phyloP scores from a whole-genome alignment of 1,140 invertebrate species.

The Leptinotarsa defecta region DNA sequence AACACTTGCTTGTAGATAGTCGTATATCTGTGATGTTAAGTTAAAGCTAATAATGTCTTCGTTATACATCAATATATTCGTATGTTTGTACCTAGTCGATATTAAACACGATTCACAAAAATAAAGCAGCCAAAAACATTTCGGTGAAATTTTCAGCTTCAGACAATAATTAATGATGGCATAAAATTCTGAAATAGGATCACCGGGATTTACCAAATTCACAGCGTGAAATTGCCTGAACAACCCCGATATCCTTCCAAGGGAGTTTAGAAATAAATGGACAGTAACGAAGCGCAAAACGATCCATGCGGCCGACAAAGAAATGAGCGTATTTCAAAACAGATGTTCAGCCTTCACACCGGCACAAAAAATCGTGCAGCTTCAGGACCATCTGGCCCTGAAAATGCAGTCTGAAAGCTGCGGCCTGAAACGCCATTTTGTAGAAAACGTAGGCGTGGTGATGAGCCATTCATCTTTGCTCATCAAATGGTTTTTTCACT shows the following conservation, averaged over 20 bases:
- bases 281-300: slow-evolving; percentile 5
- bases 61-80: no score
- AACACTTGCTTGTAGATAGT: no score
- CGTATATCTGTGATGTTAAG: no score
- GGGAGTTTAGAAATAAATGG: not conserved
- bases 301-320: slow-evolving; percentile 1
- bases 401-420: not conserved
- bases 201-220: slow-evolving; percentile 1
- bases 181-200: not conserved
- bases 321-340: not conserved
- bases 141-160: no score
- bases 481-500: not conserved
- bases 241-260: not conserved
- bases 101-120: no score
- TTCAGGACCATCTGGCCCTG: slow-evolving; percentile 1
- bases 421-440: slow-evolving; percentile 16
- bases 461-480: slow-evolving; percentile 18
- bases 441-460: slow-evolving; percentile 16
- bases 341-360: slow-evolving; percentile 2
- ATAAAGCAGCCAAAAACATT: no score
- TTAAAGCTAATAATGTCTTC: no score
- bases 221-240: not conserved
- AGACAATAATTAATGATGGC: not conserved
- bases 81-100: no score
- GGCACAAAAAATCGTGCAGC: not conserved